phyloP scores from a whole-genome alignment of 2,797 vertebrate species.

The Melanotaenia parkinsoni region DNA sequence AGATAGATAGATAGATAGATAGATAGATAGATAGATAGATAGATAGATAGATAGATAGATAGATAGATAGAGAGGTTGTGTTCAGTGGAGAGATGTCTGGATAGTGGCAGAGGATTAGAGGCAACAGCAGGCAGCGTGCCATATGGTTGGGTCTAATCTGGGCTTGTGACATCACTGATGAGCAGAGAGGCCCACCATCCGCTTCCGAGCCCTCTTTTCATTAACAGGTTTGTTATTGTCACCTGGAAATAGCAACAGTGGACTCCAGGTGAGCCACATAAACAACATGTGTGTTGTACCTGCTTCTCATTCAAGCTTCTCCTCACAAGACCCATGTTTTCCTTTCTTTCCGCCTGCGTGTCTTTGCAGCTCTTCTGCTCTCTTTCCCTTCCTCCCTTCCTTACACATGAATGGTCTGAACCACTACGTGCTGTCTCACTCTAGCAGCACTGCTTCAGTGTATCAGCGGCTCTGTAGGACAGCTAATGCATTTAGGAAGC shows the following conservation, averaged over 20 bases:
- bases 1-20: conserved; percentile 1
- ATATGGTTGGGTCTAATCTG: conserved; percentile 84
- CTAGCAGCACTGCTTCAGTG: conserved; percentile 49
- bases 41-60: neutral
- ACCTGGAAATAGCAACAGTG: conserved; percentile 62
- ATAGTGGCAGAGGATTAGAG: conserved; percentile 75
- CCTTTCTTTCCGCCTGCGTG: neutral
- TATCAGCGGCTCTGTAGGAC: conserved; percentile 25
- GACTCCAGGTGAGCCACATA: conserved; percentile 27
- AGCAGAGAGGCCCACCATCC: conserved; percentile 68
- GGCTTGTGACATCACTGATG: conserved; percentile 80
- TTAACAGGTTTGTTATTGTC: conserved; percentile 57
- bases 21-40: conserved; percentile 4
- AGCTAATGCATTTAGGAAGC: conserved; percentile 53
- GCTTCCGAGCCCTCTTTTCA: conserved; percentile 53
- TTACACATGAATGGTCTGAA: conserved; percentile 8
- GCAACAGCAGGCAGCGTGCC: conserved; percentile 76
- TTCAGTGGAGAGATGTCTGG: conserved; percentile 41
- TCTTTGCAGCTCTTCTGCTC: neutral
- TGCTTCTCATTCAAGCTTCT: neutral
- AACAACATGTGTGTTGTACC: conserved; percentile 20
- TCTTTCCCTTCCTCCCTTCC: neutral
- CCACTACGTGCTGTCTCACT: conserved; percentile 10
- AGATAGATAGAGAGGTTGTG: neutral
- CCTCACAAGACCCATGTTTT: neutral